These are phyloP conservation scores for Lepus europaeus DNA, from an alignment of 2,113 vertebrate species.

Conservation along the genomic window DNA sequence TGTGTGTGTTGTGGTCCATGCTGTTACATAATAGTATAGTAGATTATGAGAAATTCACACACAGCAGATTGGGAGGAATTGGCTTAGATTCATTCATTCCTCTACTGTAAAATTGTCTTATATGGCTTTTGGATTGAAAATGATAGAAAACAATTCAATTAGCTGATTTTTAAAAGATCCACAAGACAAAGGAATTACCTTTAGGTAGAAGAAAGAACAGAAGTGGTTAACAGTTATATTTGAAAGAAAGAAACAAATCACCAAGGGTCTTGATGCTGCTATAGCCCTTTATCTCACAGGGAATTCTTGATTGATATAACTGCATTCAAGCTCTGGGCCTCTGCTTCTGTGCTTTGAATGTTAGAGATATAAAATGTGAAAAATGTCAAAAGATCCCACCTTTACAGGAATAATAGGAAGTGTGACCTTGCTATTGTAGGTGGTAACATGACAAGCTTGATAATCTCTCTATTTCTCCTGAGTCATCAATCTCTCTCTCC, in stretches of 20 bases:
- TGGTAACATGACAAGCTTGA: slow-evolving; percentile 39
- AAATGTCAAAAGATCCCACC: slow-evolving; percentile 36
- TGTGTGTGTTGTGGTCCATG: not conserved
- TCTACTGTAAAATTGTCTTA: not conserved
- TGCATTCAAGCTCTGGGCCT: not conserved
- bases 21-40: too few relatives aligned
- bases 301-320: slow-evolving; percentile 48
- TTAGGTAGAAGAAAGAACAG: not conserved
- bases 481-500: not conserved
- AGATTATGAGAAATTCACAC: not conserved
- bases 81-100: not conserved
- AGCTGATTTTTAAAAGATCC: not conserved
- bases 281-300: not conserved
- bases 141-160: not conserved
- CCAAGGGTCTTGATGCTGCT: not conserved
- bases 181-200: not conserved
- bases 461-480: not conserved
- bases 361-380: slow-evolving; percentile 59
- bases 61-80: not conserved
- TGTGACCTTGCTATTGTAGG: not conserved
- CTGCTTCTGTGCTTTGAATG: slow-evolving; percentile 32
- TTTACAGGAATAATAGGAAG: slow-evolving; percentile 45
- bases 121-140: not conserved
- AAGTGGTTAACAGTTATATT: not conserved
- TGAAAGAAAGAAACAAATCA: not conserved